Evolutionary conservation across 2,888 invertebrate species (phyloP), one percentile per base, ranked within the genome.

Genomic region (Germaria angustata): DNA sequence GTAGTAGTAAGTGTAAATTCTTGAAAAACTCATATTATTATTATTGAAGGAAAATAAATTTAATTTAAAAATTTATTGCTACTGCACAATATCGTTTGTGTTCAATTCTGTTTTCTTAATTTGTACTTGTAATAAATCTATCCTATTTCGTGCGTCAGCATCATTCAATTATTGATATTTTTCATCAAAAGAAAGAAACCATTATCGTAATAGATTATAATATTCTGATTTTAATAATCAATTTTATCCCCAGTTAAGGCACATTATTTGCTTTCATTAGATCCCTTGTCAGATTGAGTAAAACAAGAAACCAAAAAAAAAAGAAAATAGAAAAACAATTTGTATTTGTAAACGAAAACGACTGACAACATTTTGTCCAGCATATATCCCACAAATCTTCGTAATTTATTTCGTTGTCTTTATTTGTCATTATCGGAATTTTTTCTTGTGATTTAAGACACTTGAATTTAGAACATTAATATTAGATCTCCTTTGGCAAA

Each of bases 361-460:
- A 44, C n/a, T 57, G 32, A 0, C 17, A 41, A 44, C 13, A 41
- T 32, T 32, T 34, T 32, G 22, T 4, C 13, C 9, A 51, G 22
- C 53, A 71, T 9, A 34, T 32, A 13, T 36, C 41, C n/a, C 5
- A 51, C 41, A 51, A 61, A 61, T 72, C 6, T 28, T 41, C 39
- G 13, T 61, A 61, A 72, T 51, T 39, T 20, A 41, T 28, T 51
- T 36, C 3, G 8, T 41, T n/a, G 4, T 61, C 34, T 39, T n/a
- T 39, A 5, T 32, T 32, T 53, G 32, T 8, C 22, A 44, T 53
- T 63, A 61, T 46, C 13, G 32, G 7, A 20, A 49, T 20, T 11
- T 17, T 36, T 57, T 20, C 41, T 53, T 72, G 24, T 28, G 36
- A 57, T 49, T 66, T 66, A n/a, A 59, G 49, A 49, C 39, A 51